Base-by-base conservation (phyloP, 2,888 invertebrate genomes). In the Drosophila maculinotata region DNA sequence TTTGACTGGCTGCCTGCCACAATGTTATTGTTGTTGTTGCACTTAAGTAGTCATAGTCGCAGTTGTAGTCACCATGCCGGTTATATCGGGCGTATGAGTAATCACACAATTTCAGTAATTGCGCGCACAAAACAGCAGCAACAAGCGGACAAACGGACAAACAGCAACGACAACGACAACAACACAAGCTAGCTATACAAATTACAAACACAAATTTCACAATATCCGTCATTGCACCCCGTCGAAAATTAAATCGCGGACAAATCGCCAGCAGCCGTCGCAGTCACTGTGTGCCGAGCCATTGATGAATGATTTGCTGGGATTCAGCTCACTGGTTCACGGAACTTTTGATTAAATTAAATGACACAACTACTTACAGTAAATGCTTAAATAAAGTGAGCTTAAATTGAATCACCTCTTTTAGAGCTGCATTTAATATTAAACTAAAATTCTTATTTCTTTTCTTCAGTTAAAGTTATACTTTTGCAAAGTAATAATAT, bases 211-310 rank as follows among this genome's bases (percentile, higher is more conserved):
- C 78, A 56, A 81, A 80, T 84, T 84, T 84, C 84, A 82, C 88
- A 84, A 84, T 80, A 84, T 87, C 88, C 88, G 87, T 83, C 82
- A 87, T 84, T 87, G 85, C 87, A 77, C 80, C 84, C 78, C 58
- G 80, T 67, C 65, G 69, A 86, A 79, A 80, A 86, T 80, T 71
- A 81, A 81, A 77, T 63, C 83, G 57, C 57, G 87, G 87, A 81
- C 80, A 81, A 81, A 81, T 86, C 65, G 79, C 65, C 59, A 59
- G 36, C 58, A 66, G 63, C 49, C 25, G 49, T 69, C 54, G 57
- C 48, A 9, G 38, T 10, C 25, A 38, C 12, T 8, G 20, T 42
- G n/a, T n/a, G n/a, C n/a, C 39, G 52, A 72, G 42, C 49, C 57
- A 64, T 58, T 58, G 76, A 69, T 75, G 53, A 71, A 69, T 69